Evolutionary conservation across 2,113 vertebrate species (phyloP).

Genomic region (Rana temporaria): DNA sequence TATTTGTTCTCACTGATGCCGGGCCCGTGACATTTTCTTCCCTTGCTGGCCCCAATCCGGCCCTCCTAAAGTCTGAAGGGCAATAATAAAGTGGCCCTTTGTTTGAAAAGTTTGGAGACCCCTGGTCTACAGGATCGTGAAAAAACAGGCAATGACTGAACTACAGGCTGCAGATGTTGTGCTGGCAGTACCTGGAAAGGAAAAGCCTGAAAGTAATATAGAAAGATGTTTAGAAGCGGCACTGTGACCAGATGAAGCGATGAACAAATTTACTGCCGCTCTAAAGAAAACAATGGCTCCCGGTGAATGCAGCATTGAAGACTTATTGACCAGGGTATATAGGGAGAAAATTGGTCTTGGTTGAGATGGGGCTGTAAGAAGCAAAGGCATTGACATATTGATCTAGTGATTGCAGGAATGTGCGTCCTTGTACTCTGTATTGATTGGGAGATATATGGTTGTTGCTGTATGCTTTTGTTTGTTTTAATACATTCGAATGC

Average conservation of each 20-base stretch:
- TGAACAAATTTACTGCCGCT: slow-evolving; percentile 4
- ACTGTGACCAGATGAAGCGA: not conserved
- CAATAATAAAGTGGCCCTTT: no score
- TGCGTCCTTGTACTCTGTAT: slow-evolving; percentile 22
- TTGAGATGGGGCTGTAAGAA: slow-evolving; percentile 9
- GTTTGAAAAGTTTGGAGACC: no score
- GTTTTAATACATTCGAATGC: not conserved
- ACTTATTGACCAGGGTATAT: slow-evolving; percentile 30
- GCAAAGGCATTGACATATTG: slow-evolving; percentile 6
- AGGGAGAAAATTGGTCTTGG: slow-evolving; percentile 9
- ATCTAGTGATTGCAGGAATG: slow-evolving; percentile 15
- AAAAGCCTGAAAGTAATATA: not conserved
- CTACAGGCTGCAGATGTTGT: not conserved
- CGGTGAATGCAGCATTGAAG: slow-evolving; percentile 2
- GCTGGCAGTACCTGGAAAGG: not conserved
- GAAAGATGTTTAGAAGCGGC: not conserved
- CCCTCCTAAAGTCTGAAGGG: no score
- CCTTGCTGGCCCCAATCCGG: no score
- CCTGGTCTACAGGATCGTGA: no score
- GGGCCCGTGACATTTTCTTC: no score
- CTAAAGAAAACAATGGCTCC: slow-evolving; percentile 23
- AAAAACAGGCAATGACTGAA: not conserved
- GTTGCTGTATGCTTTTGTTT: slow-evolving; percentile 1
- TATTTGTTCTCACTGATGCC: no score
- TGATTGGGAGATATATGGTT: slow-evolving; percentile 26